phyloP scores from a whole-genome alignment of 2,888 invertebrate species.

The Thymelicus lineola region DNA sequence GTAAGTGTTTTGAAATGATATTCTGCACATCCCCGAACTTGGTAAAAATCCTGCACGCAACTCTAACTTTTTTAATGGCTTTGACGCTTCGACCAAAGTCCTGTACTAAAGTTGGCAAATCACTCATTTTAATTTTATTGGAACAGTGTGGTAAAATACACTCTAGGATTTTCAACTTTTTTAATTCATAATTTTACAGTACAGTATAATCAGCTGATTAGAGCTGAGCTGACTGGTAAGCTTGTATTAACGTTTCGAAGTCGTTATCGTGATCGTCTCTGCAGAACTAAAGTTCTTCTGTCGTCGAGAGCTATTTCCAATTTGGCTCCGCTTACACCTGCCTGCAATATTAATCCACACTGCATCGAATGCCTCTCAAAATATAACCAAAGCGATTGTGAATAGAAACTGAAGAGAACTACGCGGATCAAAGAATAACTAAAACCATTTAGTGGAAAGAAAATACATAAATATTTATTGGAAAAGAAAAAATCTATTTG shows the following conservation, averaged over 20 bases:
- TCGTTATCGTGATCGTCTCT: conserved; percentile 33
- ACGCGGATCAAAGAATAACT: background rate
- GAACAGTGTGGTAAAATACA: no score
- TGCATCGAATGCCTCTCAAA: conserved; percentile 40
- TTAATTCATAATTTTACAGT: no score
- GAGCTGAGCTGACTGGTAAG: background rate
- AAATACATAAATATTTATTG: background rate
- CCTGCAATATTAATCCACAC: conserved; percentile 51
- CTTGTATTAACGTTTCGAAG: background rate
- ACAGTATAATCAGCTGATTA: no score
- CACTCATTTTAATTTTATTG: no score
- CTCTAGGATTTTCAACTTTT: no score
- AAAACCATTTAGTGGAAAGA: background rate
- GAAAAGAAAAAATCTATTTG: no score
- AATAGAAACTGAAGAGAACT: conserved; percentile 10
- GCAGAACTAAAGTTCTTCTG: conserved; percentile 12
- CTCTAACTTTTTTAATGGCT: no score
- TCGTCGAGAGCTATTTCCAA: conserved; percentile 51
- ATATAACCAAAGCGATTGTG: conserved; percentile 37
- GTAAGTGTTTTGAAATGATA: no score
- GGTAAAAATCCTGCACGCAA: no score
- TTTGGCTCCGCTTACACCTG: conserved; percentile 51
- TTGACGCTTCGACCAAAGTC: no score
- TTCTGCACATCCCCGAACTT: no score
- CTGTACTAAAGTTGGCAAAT: no score